These are phyloP conservation scores for Neogobius melanostomus DNA, from an alignment of 2,113 vertebrate genomes.

Conservation along the genomic window DNA sequence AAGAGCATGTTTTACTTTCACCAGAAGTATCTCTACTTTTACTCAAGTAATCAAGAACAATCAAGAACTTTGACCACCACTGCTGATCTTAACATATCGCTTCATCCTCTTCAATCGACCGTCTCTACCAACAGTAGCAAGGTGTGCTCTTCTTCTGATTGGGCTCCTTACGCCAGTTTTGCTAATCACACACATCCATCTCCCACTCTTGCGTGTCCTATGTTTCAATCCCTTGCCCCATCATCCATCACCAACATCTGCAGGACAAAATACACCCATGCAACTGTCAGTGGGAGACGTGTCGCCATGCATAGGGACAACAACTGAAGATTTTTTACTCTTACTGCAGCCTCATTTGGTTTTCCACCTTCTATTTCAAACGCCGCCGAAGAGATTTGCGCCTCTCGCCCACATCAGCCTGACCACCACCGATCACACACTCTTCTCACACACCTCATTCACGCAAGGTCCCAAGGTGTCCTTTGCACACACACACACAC, in stretches of 20 bases:
- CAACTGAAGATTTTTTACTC: constrained; percentile 17
- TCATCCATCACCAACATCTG: constrained; percentile 35
- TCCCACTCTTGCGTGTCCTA: constrained; percentile 16
- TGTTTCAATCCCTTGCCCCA: constrained; percentile 16
- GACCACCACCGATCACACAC: too few species aligned
- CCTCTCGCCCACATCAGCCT: constrained; percentile 36
- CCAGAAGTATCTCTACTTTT: too few species aligned
- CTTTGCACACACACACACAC: too few species aligned
- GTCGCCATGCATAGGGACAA: constrained; percentile 35
- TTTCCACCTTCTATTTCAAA: constrained; percentile 1
- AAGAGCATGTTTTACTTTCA: too few species aligned
- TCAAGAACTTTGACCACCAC: too few species aligned
- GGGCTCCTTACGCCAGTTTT: constrained; percentile 61
- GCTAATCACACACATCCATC: constrained; percentile 54
- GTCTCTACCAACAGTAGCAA: constrained; percentile 5
- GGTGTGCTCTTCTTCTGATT: constrained; percentile 56
- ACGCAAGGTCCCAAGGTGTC: too few species aligned
- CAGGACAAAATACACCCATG: constrained; percentile 11
- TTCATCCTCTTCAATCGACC: constrained; percentile 36
- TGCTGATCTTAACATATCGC: neutral
- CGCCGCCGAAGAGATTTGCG: constrained; percentile 37
- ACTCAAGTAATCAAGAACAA: too few species aligned
- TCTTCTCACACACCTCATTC: too few species aligned
- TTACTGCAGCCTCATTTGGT: constrained; percentile 1
- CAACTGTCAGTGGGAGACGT: neutral